Evolutionary conservation across 2,888 invertebrate genomes (phyloP).

Genomic region (Brenthis hecate): DNA sequence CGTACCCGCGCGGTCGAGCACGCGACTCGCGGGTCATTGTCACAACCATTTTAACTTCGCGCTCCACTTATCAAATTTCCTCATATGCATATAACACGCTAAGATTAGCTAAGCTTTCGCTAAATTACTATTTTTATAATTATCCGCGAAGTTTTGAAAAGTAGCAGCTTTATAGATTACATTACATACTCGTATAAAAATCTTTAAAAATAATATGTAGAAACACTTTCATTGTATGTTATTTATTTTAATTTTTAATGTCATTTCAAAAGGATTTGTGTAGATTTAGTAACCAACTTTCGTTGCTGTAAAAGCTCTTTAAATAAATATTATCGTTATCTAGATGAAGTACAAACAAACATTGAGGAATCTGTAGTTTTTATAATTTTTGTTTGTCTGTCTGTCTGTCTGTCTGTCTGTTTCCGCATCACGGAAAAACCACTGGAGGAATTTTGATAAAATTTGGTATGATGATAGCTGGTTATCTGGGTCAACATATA

Average conservation of each 20-base stretch:
- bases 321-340: not conserved
- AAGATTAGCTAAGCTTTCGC: slow-evolving; percentile 29
- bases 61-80: slow-evolving; percentile 50
- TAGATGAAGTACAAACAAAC: not conserved
- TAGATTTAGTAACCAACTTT: too few species aligned
- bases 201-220: not conserved
- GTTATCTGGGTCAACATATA: too few species aligned
- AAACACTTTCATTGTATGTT: not conserved
- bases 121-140: slow-evolving; percentile 10
- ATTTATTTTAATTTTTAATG: too few species aligned
- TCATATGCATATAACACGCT: slow-evolving; percentile 43
- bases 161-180: too few species aligned
- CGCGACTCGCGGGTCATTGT: slow-evolving; percentile 57
- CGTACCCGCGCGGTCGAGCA: slow-evolving; percentile 44
- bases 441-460: too few species aligned
- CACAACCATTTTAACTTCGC: slow-evolving; percentile 50
- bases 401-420: too few species aligned
- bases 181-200: too few species aligned
- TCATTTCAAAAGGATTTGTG: too few species aligned
- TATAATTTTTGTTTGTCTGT: too few species aligned
- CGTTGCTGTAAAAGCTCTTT: not conserved
- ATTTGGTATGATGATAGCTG: too few species aligned
- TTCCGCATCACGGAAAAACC: too few species aligned
- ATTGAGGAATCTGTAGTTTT: not conserved
- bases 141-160: too few species aligned